Conservation (phyloP, 2,113 vertebrate species). For the Cnemophilus loriae region DNA sequence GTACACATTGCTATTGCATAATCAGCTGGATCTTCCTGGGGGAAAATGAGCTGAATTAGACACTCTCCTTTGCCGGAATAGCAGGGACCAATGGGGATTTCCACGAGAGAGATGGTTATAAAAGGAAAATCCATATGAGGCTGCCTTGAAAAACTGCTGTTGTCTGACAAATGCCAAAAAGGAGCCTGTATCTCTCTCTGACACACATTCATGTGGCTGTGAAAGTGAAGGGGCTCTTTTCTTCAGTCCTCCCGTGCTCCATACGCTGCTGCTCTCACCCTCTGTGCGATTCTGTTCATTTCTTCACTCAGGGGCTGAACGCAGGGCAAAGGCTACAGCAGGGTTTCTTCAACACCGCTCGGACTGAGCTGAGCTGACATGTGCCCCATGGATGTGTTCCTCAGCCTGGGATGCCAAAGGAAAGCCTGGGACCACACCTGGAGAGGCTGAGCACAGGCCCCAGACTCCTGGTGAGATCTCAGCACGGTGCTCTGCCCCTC, state of each 20-base stretch:
- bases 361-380: background rate
- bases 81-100: background rate
- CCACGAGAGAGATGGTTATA: background rate
- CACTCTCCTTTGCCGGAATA: background rate
- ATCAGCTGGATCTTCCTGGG: conserved; percentile 39
- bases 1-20: conserved; percentile 19
- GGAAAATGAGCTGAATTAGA: conserved; percentile 32
- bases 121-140: conserved; percentile 33
- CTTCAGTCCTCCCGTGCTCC: background rate
- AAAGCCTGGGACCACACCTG: background rate
- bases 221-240: background rate
- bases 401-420: background rate
- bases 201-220: background rate
- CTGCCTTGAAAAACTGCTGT: background rate
- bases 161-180: background rate
- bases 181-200: background rate
- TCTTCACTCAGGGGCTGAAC: background rate
- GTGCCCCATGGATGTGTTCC: background rate
- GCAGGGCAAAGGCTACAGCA: background rate
- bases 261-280: background rate
- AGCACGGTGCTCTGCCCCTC: fast-evolving
- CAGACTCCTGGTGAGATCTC: background rate
- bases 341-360: background rate
- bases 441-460: background rate
- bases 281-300: background rate